phyloP scores from a whole-genome alignment of 2,888 invertebrate genomes.

The Congeria kusceri region DNA sequence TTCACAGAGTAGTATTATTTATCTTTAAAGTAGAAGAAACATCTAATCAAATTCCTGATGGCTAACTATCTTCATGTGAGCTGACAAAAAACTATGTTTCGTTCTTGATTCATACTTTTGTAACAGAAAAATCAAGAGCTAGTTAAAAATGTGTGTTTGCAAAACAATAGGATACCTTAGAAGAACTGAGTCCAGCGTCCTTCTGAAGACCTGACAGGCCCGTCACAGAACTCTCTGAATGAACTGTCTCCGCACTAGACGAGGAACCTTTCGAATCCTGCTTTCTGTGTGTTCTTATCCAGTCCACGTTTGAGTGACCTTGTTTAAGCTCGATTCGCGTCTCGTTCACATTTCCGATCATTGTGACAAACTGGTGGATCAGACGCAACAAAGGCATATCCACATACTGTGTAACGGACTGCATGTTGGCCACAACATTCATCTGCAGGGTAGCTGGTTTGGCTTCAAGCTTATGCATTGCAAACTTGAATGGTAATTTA shows the following conservation, averaged over 20 bases:
- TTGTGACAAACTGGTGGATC: constrained; percentile 97
- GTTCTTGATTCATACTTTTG: too few relatives aligned
- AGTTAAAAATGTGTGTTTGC: too few relatives aligned
- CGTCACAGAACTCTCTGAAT: constrained; percentile 70
- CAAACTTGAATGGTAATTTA: constrained; percentile 75
- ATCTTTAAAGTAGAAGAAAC: too few relatives aligned
- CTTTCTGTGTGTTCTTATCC: constrained; percentile 82
- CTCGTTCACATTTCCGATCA: constrained; percentile 98
- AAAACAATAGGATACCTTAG: constrained; percentile 34
- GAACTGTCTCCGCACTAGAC: constrained; percentile 81
- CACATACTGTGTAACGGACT: constrained; percentile 96
- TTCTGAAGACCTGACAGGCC: constrained; percentile 13
- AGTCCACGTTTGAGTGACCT: constrained; percentile 86
- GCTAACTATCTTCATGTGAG: too few relatives aligned
- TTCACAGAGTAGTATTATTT: too few relatives aligned
- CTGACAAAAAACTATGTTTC: too few relatives aligned
- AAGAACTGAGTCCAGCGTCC: constrained; percentile 35
- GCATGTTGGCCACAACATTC: constrained; percentile 94
- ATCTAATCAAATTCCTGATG: too few relatives aligned
- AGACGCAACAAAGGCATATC: constrained; percentile 97
- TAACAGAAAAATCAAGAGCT: too few relatives aligned
- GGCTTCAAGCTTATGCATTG: constrained; percentile 85
- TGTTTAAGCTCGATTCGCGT: constrained; percentile 95
- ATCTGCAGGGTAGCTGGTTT: constrained; percentile 93
- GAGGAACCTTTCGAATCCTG: constrained; percentile 83